Evolutionary conservation across 2,797 vertebrate genomes (phyloP).

Genomic region (Columba guinea): DNA sequence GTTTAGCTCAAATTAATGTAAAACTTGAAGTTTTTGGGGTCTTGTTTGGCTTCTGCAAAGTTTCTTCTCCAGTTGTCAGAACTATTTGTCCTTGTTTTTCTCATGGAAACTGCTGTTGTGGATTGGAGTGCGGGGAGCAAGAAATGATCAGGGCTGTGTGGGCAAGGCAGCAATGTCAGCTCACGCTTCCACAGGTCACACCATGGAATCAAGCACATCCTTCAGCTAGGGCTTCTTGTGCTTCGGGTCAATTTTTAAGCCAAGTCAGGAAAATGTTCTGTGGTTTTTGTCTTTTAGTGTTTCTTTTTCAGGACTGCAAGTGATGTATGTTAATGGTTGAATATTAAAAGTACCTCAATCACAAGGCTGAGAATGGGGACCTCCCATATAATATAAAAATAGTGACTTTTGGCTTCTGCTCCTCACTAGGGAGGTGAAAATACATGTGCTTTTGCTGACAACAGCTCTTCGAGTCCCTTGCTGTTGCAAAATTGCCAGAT

Average conservation of each 20-base stretch:
- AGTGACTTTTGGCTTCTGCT: neutral
- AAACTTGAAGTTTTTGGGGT: neutral
- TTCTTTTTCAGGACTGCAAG: neutral
- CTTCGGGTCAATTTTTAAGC: neutral
- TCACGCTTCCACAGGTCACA: neutral
- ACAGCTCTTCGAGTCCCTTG: neutral
- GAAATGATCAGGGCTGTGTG: neutral
- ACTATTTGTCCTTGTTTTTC: neutral
- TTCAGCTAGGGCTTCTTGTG: neutral
- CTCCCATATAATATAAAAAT: neutral
- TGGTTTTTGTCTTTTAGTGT: neutral
- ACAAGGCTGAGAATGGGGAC: neutral
- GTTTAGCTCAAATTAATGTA: neutral
- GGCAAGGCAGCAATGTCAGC: neutral
- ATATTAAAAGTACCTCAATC: neutral
- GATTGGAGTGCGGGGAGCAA: rapidly evolving
- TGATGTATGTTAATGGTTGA: neutral
- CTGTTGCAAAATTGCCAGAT: neutral
- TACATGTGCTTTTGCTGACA: rapidly evolving
- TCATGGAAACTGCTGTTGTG: neutral
- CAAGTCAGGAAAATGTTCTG: neutral
- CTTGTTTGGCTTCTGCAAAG: neutral
- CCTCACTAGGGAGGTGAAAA: neutral
- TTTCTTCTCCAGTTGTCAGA: neutral
- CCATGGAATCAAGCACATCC: neutral